Percentiles rank a stretch among this genome's conserved stretches.
Conservation (phyloP, 2,113 vertebrate species). For the Pao palembangensis region DNA sequence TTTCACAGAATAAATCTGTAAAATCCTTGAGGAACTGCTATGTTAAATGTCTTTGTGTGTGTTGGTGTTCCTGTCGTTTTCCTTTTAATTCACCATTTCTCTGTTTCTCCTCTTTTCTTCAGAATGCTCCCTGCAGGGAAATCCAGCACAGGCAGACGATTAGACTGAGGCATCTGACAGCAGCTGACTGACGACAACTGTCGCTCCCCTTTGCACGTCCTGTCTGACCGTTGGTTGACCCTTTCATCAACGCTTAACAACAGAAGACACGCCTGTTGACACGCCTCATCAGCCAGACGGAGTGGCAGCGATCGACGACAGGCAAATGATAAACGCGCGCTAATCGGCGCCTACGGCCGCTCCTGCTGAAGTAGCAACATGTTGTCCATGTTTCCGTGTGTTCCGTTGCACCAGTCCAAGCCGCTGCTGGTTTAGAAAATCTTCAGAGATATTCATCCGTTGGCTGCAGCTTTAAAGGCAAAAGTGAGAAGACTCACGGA, state of each 20-base stretch:
- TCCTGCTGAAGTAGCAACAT: conserved; percentile 46
- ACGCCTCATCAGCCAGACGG: conserved; percentile 36
- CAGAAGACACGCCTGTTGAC: conserved; percentile 28
- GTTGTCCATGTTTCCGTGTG: conserved; percentile 35
- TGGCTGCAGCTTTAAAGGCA: conserved; percentile 6
- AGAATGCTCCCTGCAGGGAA: conserved; percentile 50
- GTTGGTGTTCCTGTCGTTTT: not conserved
- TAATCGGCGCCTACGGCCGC: conserved; percentile 41
- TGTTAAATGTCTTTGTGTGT: not conserved
- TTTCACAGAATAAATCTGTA: not conserved
- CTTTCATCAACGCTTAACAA: conserved; percentile 29
- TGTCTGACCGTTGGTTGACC: conserved; percentile 49
- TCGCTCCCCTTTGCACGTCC: conserved; percentile 29
- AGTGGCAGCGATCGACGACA: conserved; percentile 26
- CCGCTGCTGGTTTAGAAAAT: conserved; percentile 34
- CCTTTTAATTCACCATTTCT: not conserved
- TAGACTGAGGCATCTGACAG: conserved; percentile 34
- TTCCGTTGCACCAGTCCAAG: conserved; percentile 25
- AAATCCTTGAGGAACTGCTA: conserved; percentile 5
- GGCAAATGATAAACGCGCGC: conserved; percentile 37
- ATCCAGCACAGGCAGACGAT: conserved; percentile 20
- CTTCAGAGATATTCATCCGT: not conserved
- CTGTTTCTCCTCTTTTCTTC: conserved; percentile 27
- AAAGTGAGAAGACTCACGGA: conserved; percentile 10
- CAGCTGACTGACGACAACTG: conserved; percentile 48